Conservation (phyloP, 2,888 invertebrate species). For the Lobophora halterata region DNA sequence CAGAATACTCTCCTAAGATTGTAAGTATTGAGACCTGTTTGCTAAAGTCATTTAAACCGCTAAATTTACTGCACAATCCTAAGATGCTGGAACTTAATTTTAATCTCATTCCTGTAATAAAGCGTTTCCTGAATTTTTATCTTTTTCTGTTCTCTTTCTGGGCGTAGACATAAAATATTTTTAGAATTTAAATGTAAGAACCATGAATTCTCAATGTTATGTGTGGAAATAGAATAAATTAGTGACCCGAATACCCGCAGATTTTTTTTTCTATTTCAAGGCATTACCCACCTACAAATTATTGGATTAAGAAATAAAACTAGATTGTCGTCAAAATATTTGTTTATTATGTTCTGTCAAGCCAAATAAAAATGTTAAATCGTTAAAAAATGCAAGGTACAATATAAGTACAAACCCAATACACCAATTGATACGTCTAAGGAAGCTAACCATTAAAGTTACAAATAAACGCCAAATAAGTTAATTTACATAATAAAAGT, state of each 20-base stretch:
- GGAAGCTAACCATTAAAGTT: constrained; percentile 11
- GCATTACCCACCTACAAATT: too few species aligned
- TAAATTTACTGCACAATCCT: constrained; percentile 40
- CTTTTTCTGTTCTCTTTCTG: constrained; percentile 22
- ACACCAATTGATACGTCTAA: constrained; percentile 9
- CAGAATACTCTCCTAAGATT: too few species aligned
- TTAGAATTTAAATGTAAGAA: constrained; percentile 51
- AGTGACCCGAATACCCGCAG: too few species aligned
- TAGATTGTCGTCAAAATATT: constrained; percentile 4
- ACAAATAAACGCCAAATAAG: constrained; percentile 19
- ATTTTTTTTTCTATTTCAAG: too few species aligned
- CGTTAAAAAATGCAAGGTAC: neutral
- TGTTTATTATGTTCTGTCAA: constrained; percentile 8
- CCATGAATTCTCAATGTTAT: constrained; percentile 48
- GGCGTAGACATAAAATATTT: constrained; percentile 34
- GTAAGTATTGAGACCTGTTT: constrained; percentile 9
- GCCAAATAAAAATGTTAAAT: constrained; percentile 12
- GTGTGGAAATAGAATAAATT: constrained; percentile 56
- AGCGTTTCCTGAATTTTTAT: constrained; percentile 34
- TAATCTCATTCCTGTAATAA: constrained; percentile 42
- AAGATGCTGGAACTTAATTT: constrained; percentile 35
- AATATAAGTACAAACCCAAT: constrained; percentile 12
- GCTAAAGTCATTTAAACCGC: neutral
- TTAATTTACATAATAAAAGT: too few species aligned
- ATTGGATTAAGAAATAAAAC: neutral